Base-by-base conservation (phyloP, 2,113 vertebrate species). In the Elanus axillaris region DNA sequence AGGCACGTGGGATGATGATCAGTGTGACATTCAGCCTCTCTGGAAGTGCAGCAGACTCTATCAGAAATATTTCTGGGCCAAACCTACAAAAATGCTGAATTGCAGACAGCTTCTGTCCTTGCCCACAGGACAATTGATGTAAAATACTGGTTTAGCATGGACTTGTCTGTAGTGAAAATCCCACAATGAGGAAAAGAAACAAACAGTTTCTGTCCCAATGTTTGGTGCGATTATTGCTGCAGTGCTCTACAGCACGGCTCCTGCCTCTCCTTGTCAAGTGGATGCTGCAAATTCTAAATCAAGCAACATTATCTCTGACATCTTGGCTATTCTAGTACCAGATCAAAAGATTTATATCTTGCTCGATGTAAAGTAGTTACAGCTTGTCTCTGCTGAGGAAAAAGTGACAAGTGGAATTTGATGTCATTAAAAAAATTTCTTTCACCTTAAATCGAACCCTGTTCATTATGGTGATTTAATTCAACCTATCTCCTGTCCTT, bases 331-430 rank as follows among this genome's bases (percentile, higher is more conserved):
- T 87, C 40, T 4, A 84, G 29, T 56, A 87, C 40, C 62, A 72
- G 60, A 86, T 11, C 11, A 93, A 64, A 96, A 96, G 47, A 87
- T 72, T 89, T 95, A 43, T 85, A 43, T 52, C 80, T 89, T 72
- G 38, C 48, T 87, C 62, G 90, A 16, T 0, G 4, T 85, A 42
- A 94, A 81, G 56, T 40, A 78, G 38, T 87, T 87, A 63, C 56
- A 74, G 56, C 56, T 84, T 89, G 52, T 52, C 20, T 96, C 64
- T 78, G 47, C 52, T 87, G 56, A 93, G 56, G 31, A 87, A 68
- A 75, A 90, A 93, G 69, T 96, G 81, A 75, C n/a, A 87, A 93
- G 47, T 60, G 75, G 82, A 93, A 96, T 86, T 80, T 45, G 29
- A 82, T 77, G 72, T 86, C 68, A 94, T 93, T 84, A 84, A 80